Conservation (phyloP, 2,888 invertebrate genomes). For the Pseudococcus viburni region DNA sequence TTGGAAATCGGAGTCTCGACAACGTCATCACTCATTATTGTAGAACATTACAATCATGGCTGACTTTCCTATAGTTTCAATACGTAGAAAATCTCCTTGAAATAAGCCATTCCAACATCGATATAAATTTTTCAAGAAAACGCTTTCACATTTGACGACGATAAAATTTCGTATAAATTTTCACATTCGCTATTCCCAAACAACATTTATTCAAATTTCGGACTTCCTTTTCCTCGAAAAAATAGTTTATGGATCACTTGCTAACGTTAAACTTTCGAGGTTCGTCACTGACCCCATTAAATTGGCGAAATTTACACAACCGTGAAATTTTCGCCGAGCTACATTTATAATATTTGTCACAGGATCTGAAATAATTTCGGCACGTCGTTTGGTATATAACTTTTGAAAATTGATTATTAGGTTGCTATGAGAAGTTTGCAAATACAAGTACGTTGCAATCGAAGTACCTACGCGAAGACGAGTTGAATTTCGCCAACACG, state of each 20-base stretch:
- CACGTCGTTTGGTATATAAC: not conserved
- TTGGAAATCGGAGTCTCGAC: too few species aligned
- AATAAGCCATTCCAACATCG: not conserved
- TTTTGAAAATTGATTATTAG: slow-evolving; percentile 26
- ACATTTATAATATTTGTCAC: not conserved
- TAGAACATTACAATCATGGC: too few species aligned
- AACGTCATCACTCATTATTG: too few species aligned
- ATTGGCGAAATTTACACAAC: not conserved
- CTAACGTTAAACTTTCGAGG: not conserved
- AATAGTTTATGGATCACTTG: not conserved
- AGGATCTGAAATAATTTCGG: not conserved
- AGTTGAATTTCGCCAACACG: not conserved
- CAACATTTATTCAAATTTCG: not conserved
- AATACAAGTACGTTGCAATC: not conserved
- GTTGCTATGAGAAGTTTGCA: slow-evolving; percentile 6
- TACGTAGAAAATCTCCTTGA: not conserved
- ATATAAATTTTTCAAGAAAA: not conserved
- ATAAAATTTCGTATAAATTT: not conserved
- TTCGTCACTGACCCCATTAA: not conserved
- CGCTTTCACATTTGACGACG: not conserved
- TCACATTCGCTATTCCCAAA: not conserved
- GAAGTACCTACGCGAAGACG: too few species aligned
- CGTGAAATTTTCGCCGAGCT: not conserved
- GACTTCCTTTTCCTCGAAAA: not conserved
- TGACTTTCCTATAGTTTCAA: too few species aligned